phyloP scores from a whole-genome alignment of 2,113 vertebrate genomes.

The Columba livia region DNA sequence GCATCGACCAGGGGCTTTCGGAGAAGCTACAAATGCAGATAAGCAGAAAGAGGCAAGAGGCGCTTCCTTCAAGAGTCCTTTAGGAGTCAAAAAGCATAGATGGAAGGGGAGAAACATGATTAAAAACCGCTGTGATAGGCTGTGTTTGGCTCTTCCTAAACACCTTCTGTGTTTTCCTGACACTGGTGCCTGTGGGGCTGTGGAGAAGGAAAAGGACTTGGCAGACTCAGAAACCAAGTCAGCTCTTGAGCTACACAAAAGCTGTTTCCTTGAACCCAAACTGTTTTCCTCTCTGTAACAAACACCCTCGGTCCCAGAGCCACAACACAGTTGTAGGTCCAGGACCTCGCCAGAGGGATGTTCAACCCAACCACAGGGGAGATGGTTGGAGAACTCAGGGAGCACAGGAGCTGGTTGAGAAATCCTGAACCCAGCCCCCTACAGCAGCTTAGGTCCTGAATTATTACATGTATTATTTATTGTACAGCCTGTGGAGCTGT shows the following conservation, averaged over 20 bases:
- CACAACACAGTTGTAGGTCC: accelerated
- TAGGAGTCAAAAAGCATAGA: neutral
- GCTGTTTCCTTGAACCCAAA: neutral
- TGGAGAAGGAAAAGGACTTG: neutral
- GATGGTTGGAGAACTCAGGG: neutral
- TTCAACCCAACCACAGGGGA: accelerated
- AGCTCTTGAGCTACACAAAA: neutral
- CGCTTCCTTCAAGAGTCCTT: neutral
- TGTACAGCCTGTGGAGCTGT: neutral
- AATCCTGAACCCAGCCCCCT: neutral
- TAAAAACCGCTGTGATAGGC: neutral
- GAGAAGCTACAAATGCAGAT: neutral
- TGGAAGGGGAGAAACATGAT: neutral
- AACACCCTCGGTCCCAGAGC: accelerated
- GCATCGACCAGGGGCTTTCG: neutral
- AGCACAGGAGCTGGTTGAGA: accelerated
- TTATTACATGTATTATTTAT: neutral
- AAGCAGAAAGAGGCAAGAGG: neutral
- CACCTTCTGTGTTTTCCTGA: neutral
- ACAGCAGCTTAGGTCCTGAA: neutral
- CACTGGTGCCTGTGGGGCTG: neutral
- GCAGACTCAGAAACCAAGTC: neutral
- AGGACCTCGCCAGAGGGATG: accelerated
- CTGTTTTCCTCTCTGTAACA: accelerated
- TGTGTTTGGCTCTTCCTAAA: neutral